Percentiles rank a stretch among this genome's conserved stretches.
Evolutionary conservation across 2,888 invertebrate species (phyloP).

Genomic region (Petrolisthes cinctipes): DNA sequence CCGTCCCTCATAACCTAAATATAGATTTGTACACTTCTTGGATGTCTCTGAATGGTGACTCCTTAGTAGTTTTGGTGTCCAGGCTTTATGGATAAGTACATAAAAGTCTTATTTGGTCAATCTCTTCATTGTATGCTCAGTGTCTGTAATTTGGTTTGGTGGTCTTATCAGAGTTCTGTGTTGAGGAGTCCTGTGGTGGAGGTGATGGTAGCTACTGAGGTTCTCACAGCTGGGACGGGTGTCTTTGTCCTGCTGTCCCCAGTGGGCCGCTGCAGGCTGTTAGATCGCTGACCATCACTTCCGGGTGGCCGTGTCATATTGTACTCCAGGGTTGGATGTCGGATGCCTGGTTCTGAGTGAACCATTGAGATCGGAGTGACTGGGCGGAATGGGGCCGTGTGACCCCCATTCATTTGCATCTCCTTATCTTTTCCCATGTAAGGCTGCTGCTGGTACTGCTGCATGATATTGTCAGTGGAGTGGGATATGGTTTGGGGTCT

Average conservation of each 20-base stretch:
- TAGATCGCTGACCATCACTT: neutral
- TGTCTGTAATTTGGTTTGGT: neutral
- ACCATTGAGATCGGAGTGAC: conserved; percentile 55
- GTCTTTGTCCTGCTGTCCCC: conserved; percentile 8
- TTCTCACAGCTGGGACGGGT: conserved; percentile 38
- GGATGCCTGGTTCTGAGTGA: conserved; percentile 32
- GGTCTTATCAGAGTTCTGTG: conserved; percentile 46
- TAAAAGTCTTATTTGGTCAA: no score
- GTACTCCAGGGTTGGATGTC: conserved; percentile 12
- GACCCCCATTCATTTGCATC: conserved; percentile 28
- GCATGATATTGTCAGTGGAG: conserved; percentile 49
- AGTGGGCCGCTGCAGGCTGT: neutral
- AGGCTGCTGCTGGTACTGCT: conserved; percentile 26
- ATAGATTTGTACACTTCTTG: no score
- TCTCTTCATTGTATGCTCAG: neutral
- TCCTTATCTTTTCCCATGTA: conserved; percentile 12
- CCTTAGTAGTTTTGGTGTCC: no score
- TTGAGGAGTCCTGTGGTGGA: conserved; percentile 54
- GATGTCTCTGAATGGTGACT: no score
- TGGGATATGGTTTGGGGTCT: conserved; percentile 9
- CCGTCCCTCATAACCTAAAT: no score
- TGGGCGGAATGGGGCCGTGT: conserved; percentile 32
- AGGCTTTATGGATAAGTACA: no score
- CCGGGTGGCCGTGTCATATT: conserved; percentile 11
- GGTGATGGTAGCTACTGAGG: conserved; percentile 57